Conservation (phyloP, 2,113 vertebrate genomes). For the Lamprologus lemairii region DNA sequence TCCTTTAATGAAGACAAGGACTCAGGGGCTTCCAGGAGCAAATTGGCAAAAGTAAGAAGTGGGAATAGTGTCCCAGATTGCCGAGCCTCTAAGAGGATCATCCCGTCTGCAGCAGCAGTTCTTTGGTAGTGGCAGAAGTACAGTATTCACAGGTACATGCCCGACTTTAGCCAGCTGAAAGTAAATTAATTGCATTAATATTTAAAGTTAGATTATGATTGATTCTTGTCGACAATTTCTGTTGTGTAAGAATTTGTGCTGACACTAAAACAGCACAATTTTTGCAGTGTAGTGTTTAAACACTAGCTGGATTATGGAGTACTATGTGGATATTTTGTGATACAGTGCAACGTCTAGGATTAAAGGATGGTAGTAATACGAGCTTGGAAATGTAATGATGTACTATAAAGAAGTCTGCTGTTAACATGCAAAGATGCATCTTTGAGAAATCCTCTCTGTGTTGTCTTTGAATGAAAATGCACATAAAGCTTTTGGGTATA, state of each 20-base stretch:
- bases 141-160: not conserved
- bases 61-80: constrained; percentile 41
- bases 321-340: not conserved
- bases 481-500: not conserved
- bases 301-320: not conserved
- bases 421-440: not conserved
- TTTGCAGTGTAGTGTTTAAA: not conserved
- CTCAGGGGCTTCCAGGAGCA: constrained; percentile 43
- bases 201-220: not conserved
- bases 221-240: not conserved
- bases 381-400: not conserved
- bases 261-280: not conserved
- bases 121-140: not conserved
- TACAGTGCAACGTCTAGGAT: not conserved
- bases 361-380: not conserved
- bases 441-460: not conserved
- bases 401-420: not conserved
- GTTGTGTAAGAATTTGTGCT: not conserved
- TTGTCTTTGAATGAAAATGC: not conserved
- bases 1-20: constrained; percentile 68
- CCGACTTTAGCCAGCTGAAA: not conserved
- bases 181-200: not conserved
- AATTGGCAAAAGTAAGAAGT: constrained; percentile 50
- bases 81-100: constrained; percentile 2
- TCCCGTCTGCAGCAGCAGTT: not conserved